Base-by-base conservation (phyloP, 2,888 invertebrate species). In the Penaeus monodon region DNA sequence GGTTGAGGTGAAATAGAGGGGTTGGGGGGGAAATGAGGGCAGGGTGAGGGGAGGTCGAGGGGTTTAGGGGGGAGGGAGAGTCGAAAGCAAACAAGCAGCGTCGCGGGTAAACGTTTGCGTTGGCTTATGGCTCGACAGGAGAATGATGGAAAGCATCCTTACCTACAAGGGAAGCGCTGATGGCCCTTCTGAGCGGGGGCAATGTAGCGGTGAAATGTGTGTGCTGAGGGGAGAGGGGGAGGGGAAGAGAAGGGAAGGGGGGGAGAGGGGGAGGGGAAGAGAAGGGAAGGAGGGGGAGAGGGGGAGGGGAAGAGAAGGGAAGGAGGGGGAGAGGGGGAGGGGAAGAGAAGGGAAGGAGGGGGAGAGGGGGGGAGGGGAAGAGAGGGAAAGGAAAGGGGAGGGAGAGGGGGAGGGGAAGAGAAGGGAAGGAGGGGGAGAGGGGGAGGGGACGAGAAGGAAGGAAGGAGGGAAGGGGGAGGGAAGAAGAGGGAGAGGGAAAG, bases 241-340 rank as follows among this genome's bases (percentile, higher is more conserved):
- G n/a, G 66, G 8, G 33, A 33, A 33, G 65, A 4, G 65, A 7
- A 3, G 33, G 66, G 7, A 66, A 3, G n/a, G 6, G 7, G n/a
- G n/a, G 66, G 33, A 4, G 66, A 66, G 6, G 66, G 6, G 66
- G 4, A 6, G 66, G 4, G 66, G 66, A 70, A 68, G 14, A 24
- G 63, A n/a, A 12, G 22, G 38, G 24, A 22, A 29, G 64, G 24
- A 33, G 14, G 27, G 10, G 33, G 81, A n/a, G 38, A 66, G 12
- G 81, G n/a, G 63, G n/a, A n/a, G 68, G 22, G 66, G 22, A 44
- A 27, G 65, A 81, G 33, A 49, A 68, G 81, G 70, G 66, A 27
- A 65, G 81, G 1, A 27, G 49, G n/a, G 38, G 29, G 1, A 29
- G 65, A 44, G 65, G 44, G 38, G 33, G 38, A 0, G 49, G 68